phyloP scores from a whole-genome alignment of 2,797 vertebrate species.

The Melanotaenia maccullochi region DNA sequence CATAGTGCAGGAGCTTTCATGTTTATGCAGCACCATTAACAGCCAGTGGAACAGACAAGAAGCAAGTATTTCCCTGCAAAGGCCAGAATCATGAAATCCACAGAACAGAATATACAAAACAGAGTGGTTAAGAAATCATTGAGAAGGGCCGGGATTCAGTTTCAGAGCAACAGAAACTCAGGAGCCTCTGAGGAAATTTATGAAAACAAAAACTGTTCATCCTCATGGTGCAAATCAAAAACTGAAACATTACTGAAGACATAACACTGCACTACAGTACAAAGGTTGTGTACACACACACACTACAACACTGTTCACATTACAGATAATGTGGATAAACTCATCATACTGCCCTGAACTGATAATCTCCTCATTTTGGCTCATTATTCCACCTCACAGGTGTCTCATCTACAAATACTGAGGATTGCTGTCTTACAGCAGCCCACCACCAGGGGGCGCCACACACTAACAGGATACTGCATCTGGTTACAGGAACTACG shows the following conservation, averaged over 20 bases:
- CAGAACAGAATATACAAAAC: conserved; percentile 60
- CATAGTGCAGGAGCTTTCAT: conserved; percentile 40
- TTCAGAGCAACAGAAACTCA: conserved; percentile 1
- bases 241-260: conserved; percentile 26
- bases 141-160: conserved; percentile 1
- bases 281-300: conserved; percentile 18
- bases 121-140: conserved; percentile 56
- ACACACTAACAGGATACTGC: conserved; percentile 7
- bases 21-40: conserved; percentile 75
- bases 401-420: background rate
- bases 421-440: rapidly evolving
- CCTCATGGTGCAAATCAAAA: conserved; percentile 22
- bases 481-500: conserved; percentile 19
- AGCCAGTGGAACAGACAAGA: conserved; percentile 57
- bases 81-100: conserved; percentile 60
- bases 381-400: conserved; percentile 9
- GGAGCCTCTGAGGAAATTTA: conserved; percentile 15
- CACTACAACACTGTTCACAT: conserved; percentile 44
- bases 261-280: conserved; percentile 44
- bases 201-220: conserved; percentile 16
- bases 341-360: background rate
- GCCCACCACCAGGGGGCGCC: conserved; percentile 44
- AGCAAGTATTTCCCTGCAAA: conserved; percentile 44
- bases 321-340: conserved; percentile 28
- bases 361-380: conserved; percentile 30